These are phyloP conservation scores for Tinamus major DNA, from an alignment of 2,797 vertebrate genomes.

Conservation along the genomic window DNA sequence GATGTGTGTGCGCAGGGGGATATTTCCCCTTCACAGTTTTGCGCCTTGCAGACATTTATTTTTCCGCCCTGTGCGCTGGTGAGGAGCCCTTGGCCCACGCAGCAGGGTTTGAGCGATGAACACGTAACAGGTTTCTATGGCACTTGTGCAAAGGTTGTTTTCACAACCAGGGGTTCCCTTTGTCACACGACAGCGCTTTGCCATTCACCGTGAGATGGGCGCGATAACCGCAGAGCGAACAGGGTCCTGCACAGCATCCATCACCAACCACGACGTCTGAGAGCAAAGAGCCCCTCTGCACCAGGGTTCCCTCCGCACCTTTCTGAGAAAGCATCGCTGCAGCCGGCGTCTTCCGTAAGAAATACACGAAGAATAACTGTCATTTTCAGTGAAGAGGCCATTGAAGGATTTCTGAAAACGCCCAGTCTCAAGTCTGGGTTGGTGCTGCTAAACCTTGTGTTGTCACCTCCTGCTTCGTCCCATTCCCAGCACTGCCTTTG, in stretches of 20 bases:
- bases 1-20: constrained; percentile 1
- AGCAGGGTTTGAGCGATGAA: not conserved
- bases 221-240: not conserved
- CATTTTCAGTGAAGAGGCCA: constrained; percentile 32
- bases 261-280: not conserved
- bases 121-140: not conserved
- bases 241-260: rapidly evolving
- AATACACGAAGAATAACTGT: not conserved
- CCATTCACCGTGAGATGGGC: not conserved
- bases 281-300: not conserved
- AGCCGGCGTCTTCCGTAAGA: not conserved
- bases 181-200: rapidly evolving
- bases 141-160: not conserved
- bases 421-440: not conserved
- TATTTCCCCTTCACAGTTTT: constrained; percentile 54
- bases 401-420: constrained; percentile 17
- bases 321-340: not conserved
- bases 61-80: not conserved
- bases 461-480: not conserved
- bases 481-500: not conserved
- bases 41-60: not conserved
- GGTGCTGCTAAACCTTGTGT: constrained; percentile 7
- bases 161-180: not conserved
- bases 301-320: not conserved
- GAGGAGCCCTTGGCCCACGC: not conserved